These are phyloP conservation scores for Nephotettix cincticeps DNA, from an alignment of 1,140 invertebrate genomes.

Conservation along the genomic window DNA sequence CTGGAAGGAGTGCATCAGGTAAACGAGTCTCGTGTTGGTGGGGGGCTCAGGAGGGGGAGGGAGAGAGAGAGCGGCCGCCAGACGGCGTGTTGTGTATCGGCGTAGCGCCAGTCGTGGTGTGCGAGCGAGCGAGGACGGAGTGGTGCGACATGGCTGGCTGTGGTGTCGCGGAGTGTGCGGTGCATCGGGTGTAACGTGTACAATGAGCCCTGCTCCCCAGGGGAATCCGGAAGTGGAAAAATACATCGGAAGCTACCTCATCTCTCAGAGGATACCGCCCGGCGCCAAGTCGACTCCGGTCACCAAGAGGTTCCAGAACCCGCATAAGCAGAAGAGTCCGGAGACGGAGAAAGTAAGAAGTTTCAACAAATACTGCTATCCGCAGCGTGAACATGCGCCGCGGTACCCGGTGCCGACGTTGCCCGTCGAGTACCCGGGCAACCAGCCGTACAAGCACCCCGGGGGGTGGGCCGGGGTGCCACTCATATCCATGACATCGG, in stretches of 20 bases:
- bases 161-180: constrained; percentile 16
- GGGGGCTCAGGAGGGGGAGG: not conserved
- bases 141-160: not conserved
- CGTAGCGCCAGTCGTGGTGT: not conserved
- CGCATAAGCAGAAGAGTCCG: constrained; percentile 23
- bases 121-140: constrained; percentile 1
- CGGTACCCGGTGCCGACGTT: not conserved
- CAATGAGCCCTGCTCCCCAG: constrained; percentile 62
- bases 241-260: constrained; percentile 64
- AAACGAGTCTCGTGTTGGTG: constrained; percentile 15
- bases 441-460: constrained; percentile 1
- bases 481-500: constrained; percentile 60
- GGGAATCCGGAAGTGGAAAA: constrained; percentile 60
- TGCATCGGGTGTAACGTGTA: constrained; percentile 26
- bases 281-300: constrained; percentile 37
- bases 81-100: not conserved
- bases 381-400: constrained; percentile 32
- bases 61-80: not conserved
- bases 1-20: constrained; percentile 28
- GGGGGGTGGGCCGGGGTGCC: constrained; percentile 65
- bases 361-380: constrained; percentile 36
- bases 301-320: not conserved
- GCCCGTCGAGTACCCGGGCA: constrained; percentile 40
- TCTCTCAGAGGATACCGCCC: constrained; percentile 48
- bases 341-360: constrained; percentile 35